Percentiles rank a stretch among this genome's conserved stretches.
Evolutionary conservation across 2,797 vertebrate genomes (phyloP).

Genomic region (Sebastes vulpes): DNA sequence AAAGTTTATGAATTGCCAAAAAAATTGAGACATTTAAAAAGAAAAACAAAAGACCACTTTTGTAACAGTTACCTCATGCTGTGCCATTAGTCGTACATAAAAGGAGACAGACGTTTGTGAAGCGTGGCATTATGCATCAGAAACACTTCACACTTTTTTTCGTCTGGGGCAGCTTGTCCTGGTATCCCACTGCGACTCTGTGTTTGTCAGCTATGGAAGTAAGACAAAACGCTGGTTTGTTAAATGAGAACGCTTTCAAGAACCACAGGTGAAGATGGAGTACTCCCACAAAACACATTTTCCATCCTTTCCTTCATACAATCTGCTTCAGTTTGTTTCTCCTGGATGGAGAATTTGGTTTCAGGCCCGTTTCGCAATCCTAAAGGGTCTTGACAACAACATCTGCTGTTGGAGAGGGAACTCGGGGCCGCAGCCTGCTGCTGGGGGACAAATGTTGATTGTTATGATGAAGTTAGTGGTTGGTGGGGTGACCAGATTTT

Average conservation of each 20-base stretch:
- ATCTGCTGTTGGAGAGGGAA: constrained; percentile 51
- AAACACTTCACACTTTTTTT: neutral
- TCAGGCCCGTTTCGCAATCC: constrained; percentile 53
- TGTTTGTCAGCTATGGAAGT: neutral
- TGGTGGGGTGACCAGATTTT: constrained; percentile 24
- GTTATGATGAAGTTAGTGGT: constrained; percentile 45
- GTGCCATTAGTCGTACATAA: neutral
- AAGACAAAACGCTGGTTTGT: neutral
- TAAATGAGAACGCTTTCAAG: neutral
- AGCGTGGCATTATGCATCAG: neutral
- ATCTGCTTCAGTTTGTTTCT: constrained; percentile 28
- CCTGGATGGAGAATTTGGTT: constrained; percentile 44
- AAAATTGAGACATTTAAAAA: neutral
- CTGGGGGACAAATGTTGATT: constrained; percentile 36
- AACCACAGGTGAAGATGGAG: neutral
- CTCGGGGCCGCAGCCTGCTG: constrained; percentile 41
- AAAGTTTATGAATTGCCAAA: too few species aligned
- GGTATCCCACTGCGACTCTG: neutral
- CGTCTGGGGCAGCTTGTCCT: constrained; percentile 2
- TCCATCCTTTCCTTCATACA: neutral
- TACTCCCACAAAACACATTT: neutral
- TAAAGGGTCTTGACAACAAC: constrained; percentile 59
- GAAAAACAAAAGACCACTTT: neutral
- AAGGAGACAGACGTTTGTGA: neutral
- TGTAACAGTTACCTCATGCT: neutral